phyloP scores from a whole-genome alignment of 2,113 vertebrate species.

The Patagioenas fasciata region DNA sequence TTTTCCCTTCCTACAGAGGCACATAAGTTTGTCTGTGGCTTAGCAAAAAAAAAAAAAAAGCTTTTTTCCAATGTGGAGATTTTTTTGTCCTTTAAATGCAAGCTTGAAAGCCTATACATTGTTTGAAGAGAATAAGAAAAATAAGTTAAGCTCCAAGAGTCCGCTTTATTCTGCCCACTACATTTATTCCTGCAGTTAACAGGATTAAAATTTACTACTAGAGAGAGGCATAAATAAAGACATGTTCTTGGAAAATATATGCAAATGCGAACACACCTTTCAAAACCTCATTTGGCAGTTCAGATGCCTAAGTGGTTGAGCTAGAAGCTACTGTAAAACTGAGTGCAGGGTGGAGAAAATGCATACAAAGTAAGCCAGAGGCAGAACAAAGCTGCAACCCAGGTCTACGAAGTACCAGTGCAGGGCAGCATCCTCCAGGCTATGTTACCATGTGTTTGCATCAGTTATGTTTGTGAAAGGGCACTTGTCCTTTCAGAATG shows the following conservation, averaged over 20 bases:
- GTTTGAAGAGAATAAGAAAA: conserved; percentile 48
- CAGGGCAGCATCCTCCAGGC: background rate
- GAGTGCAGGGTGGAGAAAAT: conserved; percentile 33
- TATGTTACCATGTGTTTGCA: background rate
- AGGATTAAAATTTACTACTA: conserved; percentile 54
- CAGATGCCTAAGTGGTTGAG: conserved; percentile 54
- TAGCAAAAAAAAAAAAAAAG: background rate
- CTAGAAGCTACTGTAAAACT: conserved; percentile 54
- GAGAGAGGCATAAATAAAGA: conserved; percentile 48
- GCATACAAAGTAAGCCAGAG: conserved; percentile 26
- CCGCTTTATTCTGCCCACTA: conserved; percentile 46
- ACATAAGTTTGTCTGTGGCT: conserved; percentile 30
- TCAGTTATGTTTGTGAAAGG: background rate
- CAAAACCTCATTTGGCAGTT: conserved; percentile 61
- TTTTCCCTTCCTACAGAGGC: conserved; percentile 26
- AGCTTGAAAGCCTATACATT: conserved; percentile 30
- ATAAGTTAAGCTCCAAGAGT: conserved; percentile 24
- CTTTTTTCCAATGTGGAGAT: background rate
- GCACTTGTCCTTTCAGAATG: background rate
- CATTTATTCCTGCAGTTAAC: conserved; percentile 55
- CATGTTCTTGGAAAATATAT: conserved; percentile 60
- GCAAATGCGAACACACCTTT: conserved; percentile 66
- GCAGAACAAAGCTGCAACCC: background rate
- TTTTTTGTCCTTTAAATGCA: conserved; percentile 43
- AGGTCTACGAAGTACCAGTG: background rate